Evolutionary conservation across 2,797 vertebrate species (phyloP), one percentile per base, ranked within the genome.

Genomic region (Tapera naevia): DNA sequence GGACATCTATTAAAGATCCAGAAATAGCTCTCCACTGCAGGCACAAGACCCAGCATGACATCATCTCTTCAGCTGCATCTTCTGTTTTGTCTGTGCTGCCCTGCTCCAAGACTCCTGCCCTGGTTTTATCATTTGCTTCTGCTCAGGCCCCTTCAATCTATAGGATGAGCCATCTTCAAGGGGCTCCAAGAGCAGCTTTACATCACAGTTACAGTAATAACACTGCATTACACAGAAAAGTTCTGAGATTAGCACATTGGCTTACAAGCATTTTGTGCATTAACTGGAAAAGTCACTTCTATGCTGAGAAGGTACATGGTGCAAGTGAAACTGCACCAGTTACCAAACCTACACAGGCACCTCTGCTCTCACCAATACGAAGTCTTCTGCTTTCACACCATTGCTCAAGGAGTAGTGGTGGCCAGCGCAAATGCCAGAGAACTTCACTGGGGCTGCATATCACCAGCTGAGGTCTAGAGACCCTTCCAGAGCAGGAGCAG

Each of bases 1-100:
- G 97, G 97, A 97, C 97, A 97, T 94, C 95, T 95, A 95, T 97
- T 96, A 98, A 96, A 95, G 96, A 97, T 94, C 96, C 97, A 97
- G 95, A 97, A 98, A 98, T 98, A 98, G 97, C 97, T 97, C 91
- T 94, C 94, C 97, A 97, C 97, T 97, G 95, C 83, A 90, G 95
- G 96, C 97, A 97, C 86, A 97, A 96, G 96, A 97, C 91, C 81
- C 39, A 39, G 83, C 65, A 91, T 95, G 95, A 96, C 94, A 95
- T 97, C 95, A 94, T 84, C 81, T 85, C 89, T 65, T 83, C 93
- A 96, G 92, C 84, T 91, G 51, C 62, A 91, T 96, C 91, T 94
- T 96, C 91, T 95, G 91, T 94, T 95, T 91, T 81, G 92, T 87
- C 95, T 94, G 2, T 79, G 80, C 89, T 32, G 39, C 83, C 89